Evolutionary conservation across 2,113 vertebrate genomes (phyloP), one percentile per base, ranked within the genome.

Genomic region (Labeo rohita): DNA sequence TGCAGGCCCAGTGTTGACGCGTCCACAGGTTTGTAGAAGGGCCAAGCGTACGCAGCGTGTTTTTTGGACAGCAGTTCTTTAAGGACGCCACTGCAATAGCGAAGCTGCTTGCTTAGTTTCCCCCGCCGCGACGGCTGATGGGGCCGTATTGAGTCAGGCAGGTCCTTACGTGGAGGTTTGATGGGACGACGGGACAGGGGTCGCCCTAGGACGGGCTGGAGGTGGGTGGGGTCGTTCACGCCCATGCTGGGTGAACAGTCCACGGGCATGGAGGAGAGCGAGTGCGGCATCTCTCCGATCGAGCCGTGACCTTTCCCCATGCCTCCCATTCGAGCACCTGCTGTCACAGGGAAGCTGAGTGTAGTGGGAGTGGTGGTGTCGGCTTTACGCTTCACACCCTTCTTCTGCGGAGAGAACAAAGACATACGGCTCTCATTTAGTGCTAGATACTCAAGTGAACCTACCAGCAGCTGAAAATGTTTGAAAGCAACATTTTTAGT

Each of bases 61-160:
- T 98, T 98, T 92, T 98, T 99, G 13, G 96, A 97, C 3, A 99
- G 92, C 86, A 99, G 93, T 84, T 99, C 98, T 86, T 99, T 99
- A 39, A 99, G 93, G 88, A 99, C 96, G 50, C 96, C 96, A 8
- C 95, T 97, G 94, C 98, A 99, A 90, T 98, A 96, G 61, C 97
- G 96, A 52, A 98, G 93, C 90, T 97, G 97, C 45, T 96, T 96
- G 0, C 96, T 97, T 0, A 99, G 88, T 47, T 98, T 98, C 9
- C 96, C 95, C 47, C 96, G 95, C 4, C 95, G 96, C 0, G 94
- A 94, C 78, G 97, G 96, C 61, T 95, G 94, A 82, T 97, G 97
- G 23, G 96, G 94, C 83, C 97, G 96, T 49, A 97, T 95, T 0
- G 96, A 97, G 39, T 99, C 98, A 0, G 98, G 98, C 72, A 99